Base-by-base conservation (phyloP, 2,797 vertebrate species). In the Mus minutoides region DNA sequence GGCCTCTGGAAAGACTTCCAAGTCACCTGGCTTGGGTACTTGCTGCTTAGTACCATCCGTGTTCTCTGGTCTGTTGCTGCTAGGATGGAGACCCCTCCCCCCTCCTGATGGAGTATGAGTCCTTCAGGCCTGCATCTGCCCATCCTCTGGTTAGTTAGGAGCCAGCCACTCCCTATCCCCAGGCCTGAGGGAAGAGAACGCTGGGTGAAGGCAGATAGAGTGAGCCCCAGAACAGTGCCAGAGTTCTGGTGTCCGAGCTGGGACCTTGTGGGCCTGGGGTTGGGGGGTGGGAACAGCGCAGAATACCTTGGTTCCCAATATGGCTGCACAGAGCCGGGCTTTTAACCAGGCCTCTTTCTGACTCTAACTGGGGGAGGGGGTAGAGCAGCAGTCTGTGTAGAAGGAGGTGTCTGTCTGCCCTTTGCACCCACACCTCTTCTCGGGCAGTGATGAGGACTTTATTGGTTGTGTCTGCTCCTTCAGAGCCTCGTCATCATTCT, bases 401-500 rank as follows among this genome's bases (percentile, higher is more conserved):
- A 16, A 12, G 43, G 60, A 12, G 62, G 24, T 52, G 34, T 73
- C 83, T n/a, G 12, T 40, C 24, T 19, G 43, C 56, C 14, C 78
- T 69, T 58, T 6, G 13, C n/a, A 75, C 19, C 75, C 54, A 34
- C 24, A 9, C 52, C 14, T 12, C 6, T 7, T 60, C 82, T 54
- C 14, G 17, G 49, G 60, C 56, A 76, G 73, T 24, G 22, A 31
- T 21, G 49, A 76, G 11, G 76, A 67, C 60, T 84, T 69, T 56
- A 1, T 34, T 29, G 29, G 34, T 76, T 80, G 49, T 60, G 60
- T 43, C 7, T 80, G 64, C 75, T 22, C 87, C 80, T 94, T 86
- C 84, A 58, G 93, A 91, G 71, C 90, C 73, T 85, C 75, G 34
- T 67, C 2, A 0, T 75, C 88, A 87, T 94, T 97, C 96, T 96